Base-by-base conservation (phyloP, 2,888 invertebrate genomes). In the Spicauda simplicius region DNA sequence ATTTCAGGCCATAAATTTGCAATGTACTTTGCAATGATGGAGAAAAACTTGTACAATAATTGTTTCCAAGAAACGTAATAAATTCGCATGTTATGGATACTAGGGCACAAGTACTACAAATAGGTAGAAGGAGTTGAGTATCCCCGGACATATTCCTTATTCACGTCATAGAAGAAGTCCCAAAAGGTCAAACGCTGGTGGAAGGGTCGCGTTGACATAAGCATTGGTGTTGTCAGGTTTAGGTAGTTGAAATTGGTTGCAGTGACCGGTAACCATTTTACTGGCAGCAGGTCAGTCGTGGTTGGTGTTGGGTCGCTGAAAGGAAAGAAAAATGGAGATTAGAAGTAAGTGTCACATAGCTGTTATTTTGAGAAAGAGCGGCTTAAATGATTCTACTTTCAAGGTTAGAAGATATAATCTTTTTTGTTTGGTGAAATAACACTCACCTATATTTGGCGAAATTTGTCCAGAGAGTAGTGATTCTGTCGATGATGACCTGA, bases 401-500 rank as follows among this genome's bases (percentile, higher is more conserved):
- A n/a, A n/a, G n/a, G n/a, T n/a, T n/a, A n/a, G n/a, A n/a, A n/a
- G n/a, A n/a, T n/a, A n/a, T n/a, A n/a, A n/a, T n/a, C n/a, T n/a
- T n/a, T n/a, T 25, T 5, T 25, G 25, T 25, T 5, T 25, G 33
- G 10, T 33, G 14, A 19, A 41, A 41, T 4, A 25, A 25, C 2
- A 25, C 75, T 50, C 73, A 80, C 79, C 76, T 73, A 41, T 73
- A 75, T 72, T 79, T 83, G 0, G 73, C 80, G 61, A 83, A 83
- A 57, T 82, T 82, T 0, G 82, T 71, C 82, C 81, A 82, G 56
- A 82, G 55, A 14, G 73, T 74, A 7, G 79, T 80, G 20, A 83
- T 75, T 30, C 74, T 74, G 1, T 83, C 77, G 14, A 84, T 80
- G 11, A 86, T 80, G 0, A 64, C 68, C 58, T 83, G 81, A 58